A percentile compares a stretch with the other conserved stretches of the same genome.
Conservation (phyloP, 2,888 invertebrate species). For the Dendrolimus houi region DNA sequence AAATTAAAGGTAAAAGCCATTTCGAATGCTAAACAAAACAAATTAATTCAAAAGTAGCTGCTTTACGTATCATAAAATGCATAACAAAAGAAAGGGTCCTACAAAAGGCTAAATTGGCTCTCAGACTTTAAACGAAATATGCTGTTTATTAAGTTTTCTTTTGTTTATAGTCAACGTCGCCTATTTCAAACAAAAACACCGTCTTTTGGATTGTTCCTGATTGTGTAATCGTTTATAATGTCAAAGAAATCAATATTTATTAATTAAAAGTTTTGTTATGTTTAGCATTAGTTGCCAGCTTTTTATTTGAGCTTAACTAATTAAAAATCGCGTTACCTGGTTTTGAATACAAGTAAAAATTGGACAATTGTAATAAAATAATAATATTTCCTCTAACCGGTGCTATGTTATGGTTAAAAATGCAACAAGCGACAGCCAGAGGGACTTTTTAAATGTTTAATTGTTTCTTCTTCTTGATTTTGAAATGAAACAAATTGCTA, state of each 20-base stretch:
- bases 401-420: no score
- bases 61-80: constrained; percentile 6
- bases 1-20: constrained; percentile 1
- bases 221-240: constrained; percentile 4
- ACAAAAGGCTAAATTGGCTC: constrained; percentile 3
- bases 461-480: no score
- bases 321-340: no score
- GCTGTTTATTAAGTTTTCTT: constrained; percentile 7
- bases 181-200: constrained; percentile 1
- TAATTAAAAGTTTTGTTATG: no score
- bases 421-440: no score
- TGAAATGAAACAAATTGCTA: no score
- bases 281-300: no score
- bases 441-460: no score
- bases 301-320: no score
- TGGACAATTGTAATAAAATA: no score
- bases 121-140: constrained; percentile 5
- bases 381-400: no score
- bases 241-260: background rate
- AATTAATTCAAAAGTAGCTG: constrained; percentile 5
- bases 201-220: constrained; percentile 7
- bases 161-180: constrained; percentile 4
- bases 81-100: constrained; percentile 2
- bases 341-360: no score
- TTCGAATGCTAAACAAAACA: constrained; percentile 5